Evolutionary conservation across 35 echinoderm and acorn worm genomes (phyloP), one percentile per base, ranked within the genome.

Genomic region (Diadema setosum): DNA sequence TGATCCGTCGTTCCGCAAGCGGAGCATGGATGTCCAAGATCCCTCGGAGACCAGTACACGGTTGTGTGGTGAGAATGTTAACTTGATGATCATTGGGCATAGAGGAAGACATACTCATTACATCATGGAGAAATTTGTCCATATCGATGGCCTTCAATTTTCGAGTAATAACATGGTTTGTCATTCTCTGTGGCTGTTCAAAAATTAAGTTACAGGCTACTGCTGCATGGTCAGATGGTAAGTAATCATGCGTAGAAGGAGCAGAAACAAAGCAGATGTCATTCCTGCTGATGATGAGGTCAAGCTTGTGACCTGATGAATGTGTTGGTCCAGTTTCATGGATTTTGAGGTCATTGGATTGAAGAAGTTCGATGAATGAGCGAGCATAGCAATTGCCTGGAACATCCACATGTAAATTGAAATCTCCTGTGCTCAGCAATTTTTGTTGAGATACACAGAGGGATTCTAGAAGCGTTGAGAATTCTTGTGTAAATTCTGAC

Each of bases 351-450:
- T 33, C 80, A 52, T 18, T 17, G 3, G 3, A 5, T 8, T 20
- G 5, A 48, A 82, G 80, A 0, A 20, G 23, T n/a, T 42, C 20
- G 8, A 82, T 16, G 32, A 26, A 82, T 5, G n/a, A 29, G 5
- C 5, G 15, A 26, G 46, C 37, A 24, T 82, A 42, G 30, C 8
- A 21, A 12, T 82, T 45, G 1, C 5, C 16, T 29, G 37, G 80
- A 49, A 39, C 80, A 45, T 82, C 80, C 5, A 49, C 80, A 40
- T 82, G 80, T 23, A 82, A 5, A 49, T 82, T 82, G 42, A 82
- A 82, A 48, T 82, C 80, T 26, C 80, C 80, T 1, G 55, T 5
- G 16, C 46, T 3, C 8, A 82, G 23, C 46, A 49, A 24, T 4
- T 45, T 48, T 49, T 26, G 30, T 43, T 7, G 43, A 9, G 24